A percentile compares a stretch with the other conserved stretches of the same genome.
Evolutionary conservation across 2,113 vertebrate species (phyloP).

Genomic region (Macrotis lagotis): DNA sequence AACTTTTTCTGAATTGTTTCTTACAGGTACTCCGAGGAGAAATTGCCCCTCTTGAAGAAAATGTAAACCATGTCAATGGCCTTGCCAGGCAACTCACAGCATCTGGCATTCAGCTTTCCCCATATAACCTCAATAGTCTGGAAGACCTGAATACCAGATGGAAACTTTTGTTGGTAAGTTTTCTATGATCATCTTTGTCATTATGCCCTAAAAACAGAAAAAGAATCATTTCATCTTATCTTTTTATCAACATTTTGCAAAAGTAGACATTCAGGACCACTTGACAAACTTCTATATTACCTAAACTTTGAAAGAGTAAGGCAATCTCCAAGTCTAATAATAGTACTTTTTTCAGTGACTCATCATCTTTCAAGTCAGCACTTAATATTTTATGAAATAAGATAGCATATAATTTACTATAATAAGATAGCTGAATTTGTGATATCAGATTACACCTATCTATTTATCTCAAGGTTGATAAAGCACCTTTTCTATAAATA

Average conservation of each 20-base stretch:
- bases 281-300: slow-evolving; percentile 7
- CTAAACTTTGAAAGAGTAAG: not conserved
- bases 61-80: slow-evolving; percentile 92
- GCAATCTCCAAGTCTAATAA: slow-evolving; percentile 26
- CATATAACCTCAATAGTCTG: slow-evolving; percentile 89
- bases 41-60: slow-evolving; percentile 92
- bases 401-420: not conserved
- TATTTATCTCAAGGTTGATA: slow-evolving; percentile 30
- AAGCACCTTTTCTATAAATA: slow-evolving; percentile 6
- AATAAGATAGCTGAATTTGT: slow-evolving; percentile 23
- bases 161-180: slow-evolving; percentile 94
- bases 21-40: slow-evolving; percentile 91
- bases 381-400: slow-evolving; percentile 32
- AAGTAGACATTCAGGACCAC: not conserved
- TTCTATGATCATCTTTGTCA: not conserved
- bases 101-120: slow-evolving; percentile 90
- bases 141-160: slow-evolving; percentile 96
- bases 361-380: not conserved
- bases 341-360: slow-evolving; percentile 8
- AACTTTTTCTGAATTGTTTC: slow-evolving; percentile 55
- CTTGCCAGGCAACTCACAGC: slow-evolving; percentile 89
- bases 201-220: not conserved
- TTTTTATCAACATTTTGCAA: slow-evolving; percentile 24
- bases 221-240: not conserved
- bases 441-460: slow-evolving; percentile 12